phyloP scores from a whole-genome alignment of 2,113 vertebrate genomes.

The Delphinus delphis region DNA sequence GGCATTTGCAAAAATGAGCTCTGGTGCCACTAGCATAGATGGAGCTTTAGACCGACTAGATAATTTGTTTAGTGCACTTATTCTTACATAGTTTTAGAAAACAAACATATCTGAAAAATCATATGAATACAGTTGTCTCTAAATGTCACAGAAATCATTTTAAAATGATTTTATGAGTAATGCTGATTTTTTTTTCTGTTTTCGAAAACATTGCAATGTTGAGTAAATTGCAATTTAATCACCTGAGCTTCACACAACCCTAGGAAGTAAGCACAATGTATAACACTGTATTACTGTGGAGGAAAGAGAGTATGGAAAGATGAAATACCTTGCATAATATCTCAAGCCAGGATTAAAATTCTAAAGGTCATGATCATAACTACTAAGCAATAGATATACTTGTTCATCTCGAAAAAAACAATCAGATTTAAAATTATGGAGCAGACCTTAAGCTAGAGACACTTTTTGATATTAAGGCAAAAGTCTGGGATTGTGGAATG shows the following conservation, averaged over 20 bases:
- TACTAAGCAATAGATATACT: not conserved
- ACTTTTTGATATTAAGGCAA: not conserved
- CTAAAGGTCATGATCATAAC: not conserved
- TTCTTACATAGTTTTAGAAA: not conserved
- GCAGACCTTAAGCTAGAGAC: not conserved
- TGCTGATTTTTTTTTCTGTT: not conserved
- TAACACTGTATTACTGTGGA: not conserved
- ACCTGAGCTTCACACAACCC: not conserved
- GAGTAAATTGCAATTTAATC: not conserved
- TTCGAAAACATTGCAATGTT: not conserved
- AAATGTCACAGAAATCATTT: not conserved
- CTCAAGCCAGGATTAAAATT: not conserved
- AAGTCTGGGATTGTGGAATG: not conserved
- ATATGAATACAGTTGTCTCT: not conserved
- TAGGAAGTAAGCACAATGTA: not conserved
- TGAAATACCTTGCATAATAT: not conserved
- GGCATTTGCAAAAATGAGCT: not conserved
- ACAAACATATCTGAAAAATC: not conserved
- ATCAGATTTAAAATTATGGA: not conserved
- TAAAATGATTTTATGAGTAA: not conserved
- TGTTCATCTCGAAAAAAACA: not conserved
- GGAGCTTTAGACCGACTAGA: not conserved
- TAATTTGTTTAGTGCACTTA: not conserved
- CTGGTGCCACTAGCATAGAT: no score
- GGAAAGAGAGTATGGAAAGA: not conserved